Evolutionary conservation across 2,113 vertebrate genomes (phyloP).

Genomic region (Phocoena sinus): DNA sequence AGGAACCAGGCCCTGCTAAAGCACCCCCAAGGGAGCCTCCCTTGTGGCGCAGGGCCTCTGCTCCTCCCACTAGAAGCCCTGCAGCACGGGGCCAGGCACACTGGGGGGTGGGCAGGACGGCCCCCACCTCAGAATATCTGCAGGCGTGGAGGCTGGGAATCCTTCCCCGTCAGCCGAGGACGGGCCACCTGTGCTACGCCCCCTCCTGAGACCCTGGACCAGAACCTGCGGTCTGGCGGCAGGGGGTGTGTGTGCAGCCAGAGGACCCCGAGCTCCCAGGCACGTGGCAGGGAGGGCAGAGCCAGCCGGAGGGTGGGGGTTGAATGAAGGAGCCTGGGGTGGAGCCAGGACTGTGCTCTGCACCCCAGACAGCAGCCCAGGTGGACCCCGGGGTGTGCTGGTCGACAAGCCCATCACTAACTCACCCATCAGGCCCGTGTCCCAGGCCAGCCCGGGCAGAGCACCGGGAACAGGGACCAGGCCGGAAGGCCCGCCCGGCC

Average conservation of each 20-base stretch:
- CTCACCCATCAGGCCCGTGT: background rate
- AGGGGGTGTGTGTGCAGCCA: background rate
- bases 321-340: fast-evolving
- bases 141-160: background rate
- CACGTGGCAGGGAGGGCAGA: too few relatives aligned
- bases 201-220: background rate
- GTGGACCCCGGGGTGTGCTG: fast-evolving
- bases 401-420: background rate
- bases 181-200: background rate
- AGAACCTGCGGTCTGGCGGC: fast-evolving
- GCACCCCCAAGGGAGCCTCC: background rate
- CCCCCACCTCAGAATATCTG: background rate
- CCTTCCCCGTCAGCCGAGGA: background rate
- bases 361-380: background rate
- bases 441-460: background rate
- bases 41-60: background rate
- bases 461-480: fast-evolving
- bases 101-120: fast-evolving
- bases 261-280: background rate
- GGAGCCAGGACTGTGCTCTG: fast-evolving
- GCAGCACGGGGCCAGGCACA: too few relatives aligned
- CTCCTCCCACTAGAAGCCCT: fast-evolving
- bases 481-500: fast-evolving
- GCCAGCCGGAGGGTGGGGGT: fast-evolving
- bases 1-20: background rate